Conservation (phyloP, 2,113 vertebrate genomes). For the Electrona antarctica region DNA sequence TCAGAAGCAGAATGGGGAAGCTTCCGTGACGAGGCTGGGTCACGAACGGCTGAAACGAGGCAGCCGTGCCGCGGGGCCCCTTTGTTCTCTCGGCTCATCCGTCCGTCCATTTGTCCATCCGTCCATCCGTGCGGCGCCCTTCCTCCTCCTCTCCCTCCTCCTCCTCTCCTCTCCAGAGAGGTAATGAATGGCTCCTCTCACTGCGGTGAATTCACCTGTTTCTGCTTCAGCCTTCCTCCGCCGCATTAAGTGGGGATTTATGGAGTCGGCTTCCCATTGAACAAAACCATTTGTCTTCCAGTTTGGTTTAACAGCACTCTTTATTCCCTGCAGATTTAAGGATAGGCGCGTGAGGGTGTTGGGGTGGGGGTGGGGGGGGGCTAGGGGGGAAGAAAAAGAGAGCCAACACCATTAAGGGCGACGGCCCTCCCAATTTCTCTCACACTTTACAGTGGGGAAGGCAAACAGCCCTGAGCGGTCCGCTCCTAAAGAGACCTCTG, state of each 20-base stretch:
- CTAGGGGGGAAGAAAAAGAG: slow-evolving; percentile 29
- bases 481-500: slow-evolving; percentile 70
- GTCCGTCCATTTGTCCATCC: slow-evolving; percentile 35
- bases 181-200: slow-evolving; percentile 69
- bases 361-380: background rate
- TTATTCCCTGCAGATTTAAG: slow-evolving; percentile 78
- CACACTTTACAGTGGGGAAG: slow-evolving; percentile 56
- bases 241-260: slow-evolving; percentile 77
- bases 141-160: slow-evolving; percentile 24
- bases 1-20: background rate
- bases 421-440: slow-evolving; percentile 70
- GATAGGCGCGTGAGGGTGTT: slow-evolving; percentile 43
- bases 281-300: slow-evolving; percentile 80
- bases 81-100: background rate
- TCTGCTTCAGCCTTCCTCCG: slow-evolving; percentile 68
- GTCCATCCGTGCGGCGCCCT: slow-evolving; percentile 41
- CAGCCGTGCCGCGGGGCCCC: background rate
- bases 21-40: background rate
- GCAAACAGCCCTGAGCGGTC: slow-evolving; percentile 72
- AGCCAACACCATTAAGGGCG: slow-evolving; percentile 58
- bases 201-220: slow-evolving; percentile 71
- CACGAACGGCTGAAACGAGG: background rate
- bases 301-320: slow-evolving; percentile 77
- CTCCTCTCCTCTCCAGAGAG: slow-evolving; percentile 38
- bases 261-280: slow-evolving; percentile 73